Percentiles rank a stretch among this genome's conserved stretches.
Conservation (phyloP, 1,140 invertebrate species). For the Mya arenaria region DNA sequence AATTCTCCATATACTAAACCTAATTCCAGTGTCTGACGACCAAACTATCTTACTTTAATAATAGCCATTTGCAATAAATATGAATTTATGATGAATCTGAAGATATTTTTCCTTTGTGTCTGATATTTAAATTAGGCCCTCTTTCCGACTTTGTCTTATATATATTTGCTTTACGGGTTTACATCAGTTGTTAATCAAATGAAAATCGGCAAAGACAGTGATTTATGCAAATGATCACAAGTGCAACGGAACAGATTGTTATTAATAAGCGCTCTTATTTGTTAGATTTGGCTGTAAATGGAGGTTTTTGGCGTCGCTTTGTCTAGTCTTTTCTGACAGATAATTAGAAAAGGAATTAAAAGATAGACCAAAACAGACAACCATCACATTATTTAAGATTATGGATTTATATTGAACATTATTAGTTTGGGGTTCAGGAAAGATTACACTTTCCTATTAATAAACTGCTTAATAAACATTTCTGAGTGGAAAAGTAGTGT, state of each 20-base stretch:
- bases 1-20: no score
- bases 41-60: no score
- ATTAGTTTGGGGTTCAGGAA: background rate
- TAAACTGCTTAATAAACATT: no score
- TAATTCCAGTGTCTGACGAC: no score
- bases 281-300: constrained; percentile 51
- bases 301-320: constrained; percentile 18
- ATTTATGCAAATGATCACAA: constrained; percentile 51
- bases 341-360: constrained; percentile 55
- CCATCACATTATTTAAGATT: constrained; percentile 47
- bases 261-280: constrained; percentile 49
- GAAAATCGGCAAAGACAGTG: constrained; percentile 25
- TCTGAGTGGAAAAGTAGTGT: no score
- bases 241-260: constrained; percentile 24
- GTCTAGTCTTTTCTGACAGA: constrained; percentile 48
- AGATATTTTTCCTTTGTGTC: background rate
- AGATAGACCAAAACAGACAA: constrained; percentile 55
- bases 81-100: no score
- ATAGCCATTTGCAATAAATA: no score
- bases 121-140: background rate
- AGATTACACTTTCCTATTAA: background rate
- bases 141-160: background rate
- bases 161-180: background rate
- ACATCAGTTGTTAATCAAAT: background rate
- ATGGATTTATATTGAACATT: constrained; percentile 44